Evolutionary conservation across 2,113 vertebrate genomes (phyloP), one percentile per base, ranked within the genome.

Genomic region (Megalops atlanticus): DNA sequence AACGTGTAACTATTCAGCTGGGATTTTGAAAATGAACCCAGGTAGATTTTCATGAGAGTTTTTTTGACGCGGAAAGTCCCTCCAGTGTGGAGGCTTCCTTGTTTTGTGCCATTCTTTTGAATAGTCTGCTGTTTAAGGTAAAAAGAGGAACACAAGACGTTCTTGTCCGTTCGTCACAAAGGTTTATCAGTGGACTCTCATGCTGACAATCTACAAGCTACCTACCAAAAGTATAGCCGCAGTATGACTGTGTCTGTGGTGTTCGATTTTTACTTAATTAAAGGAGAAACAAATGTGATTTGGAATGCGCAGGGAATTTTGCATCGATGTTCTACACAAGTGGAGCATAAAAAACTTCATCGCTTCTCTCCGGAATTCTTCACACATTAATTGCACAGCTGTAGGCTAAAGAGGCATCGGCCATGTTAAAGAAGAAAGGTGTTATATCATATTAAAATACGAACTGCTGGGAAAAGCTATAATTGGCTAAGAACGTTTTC

Each of bases 111-210:
- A 78, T 52, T 27, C n/a, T 16, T 18, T 79, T 79, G 58, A n/a
- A n/a, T 16, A n/a, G 15, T 45, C 64, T 40, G 36, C 27, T 78
- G 77, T 78, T 78, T 78, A 7, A 78, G 31, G 4, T 33, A 47
- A 38, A n/a, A 47, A 79, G 41, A 79, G 78, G 78, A 79, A 79
- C 78, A 71, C 58, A 72, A 38, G 45, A 14, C 33, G 41, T 35
- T 49, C 21, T n/a, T 72, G 45, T 69, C 40, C 10, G 49, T 54
- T 54, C 31, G 24, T 10, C 31, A 11, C n/a, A 64, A 64, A 18
- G 54, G 33, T 38, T 79, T 79, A 45, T 16, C 18, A 21, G 15
- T 47, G 72, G 24, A 39, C 39, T 74, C 39, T 74, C 24, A 21
- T 0, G 33, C 58, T 70, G 64, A 27, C 31, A 36, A 2, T 18